These are phyloP conservation scores for Scaptomyza pallida DNA, from an alignment of 1,140 invertebrate species.

Conservation along the genomic window DNA sequence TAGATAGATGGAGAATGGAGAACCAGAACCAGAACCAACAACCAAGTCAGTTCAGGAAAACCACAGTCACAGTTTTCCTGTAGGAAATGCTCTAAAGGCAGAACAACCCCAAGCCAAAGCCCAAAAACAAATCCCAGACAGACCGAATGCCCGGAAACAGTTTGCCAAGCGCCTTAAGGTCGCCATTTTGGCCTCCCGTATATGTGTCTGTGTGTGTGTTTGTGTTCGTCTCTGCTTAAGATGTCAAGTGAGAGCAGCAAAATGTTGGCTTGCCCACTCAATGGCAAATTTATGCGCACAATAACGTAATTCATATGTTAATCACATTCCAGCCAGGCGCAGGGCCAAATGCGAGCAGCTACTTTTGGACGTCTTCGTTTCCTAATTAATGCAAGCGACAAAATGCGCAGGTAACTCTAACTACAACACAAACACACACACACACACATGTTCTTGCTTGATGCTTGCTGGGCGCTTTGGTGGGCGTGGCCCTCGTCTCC, in stretches of 20 bases:
- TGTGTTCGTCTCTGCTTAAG: conserved; percentile 51
- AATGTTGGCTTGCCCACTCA: conserved; percentile 43
- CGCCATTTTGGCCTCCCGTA: conserved; percentile 36
- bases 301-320: conserved; percentile 80
- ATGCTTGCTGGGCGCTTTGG: conserved; percentile 2
- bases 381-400: conserved; percentile 77
- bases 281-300: conserved; percentile 79
- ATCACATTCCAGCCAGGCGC: conserved; percentile 52
- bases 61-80: conserved; percentile 39
- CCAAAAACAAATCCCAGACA: conserved; percentile 6
- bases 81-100: conserved; percentile 33
- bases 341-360: conserved; percentile 5
- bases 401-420: conserved; percentile 59
- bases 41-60: conserved; percentile 23
- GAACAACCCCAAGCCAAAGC: conserved; percentile 21
- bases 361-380: conserved; percentile 43
- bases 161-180: conserved; percentile 66
- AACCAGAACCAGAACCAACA: not conserved
- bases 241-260: conserved; percentile 68
- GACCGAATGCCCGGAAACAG: conserved; percentile 63
- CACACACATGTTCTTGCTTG: not conserved
- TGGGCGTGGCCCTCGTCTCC: conserved; percentile 51
- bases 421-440: conserved; percentile 1
- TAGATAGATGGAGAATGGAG: conserved; percentile 10
- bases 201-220: not conserved